Base-by-base conservation (phyloP, 2,888 invertebrate species). In the Lagria hirta region DNA sequence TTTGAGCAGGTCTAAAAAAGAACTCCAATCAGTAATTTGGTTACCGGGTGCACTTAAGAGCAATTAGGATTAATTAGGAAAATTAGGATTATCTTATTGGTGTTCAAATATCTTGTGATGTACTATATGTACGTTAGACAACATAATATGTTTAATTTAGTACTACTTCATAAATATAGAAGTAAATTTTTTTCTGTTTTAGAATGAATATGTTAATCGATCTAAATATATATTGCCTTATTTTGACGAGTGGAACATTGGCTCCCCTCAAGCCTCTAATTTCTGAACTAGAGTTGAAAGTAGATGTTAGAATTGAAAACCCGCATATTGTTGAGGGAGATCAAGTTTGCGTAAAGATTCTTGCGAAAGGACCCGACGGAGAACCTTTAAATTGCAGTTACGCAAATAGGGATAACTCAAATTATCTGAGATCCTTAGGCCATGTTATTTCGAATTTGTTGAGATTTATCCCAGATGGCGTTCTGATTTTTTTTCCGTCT, bases 211-310 rank as follows among this genome's bases (percentile, higher is more conserved):
- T 90, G 64, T 74, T 98, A 30, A 68, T 87, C 47, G 81, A 83
- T 37, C 82, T 85, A 62, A 88, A 89, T 54, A 83, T 93, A 5
- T 84, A 87, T 48, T 88, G 86, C 61, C 78, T 99, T 13, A 89
- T 99, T 49, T 75, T 99, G 37, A 98, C 99, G 0, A 97, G 97
- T 76, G 99, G 99, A 36, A 99, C 99, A 0, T 73, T 99, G 41
- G 90, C 97, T 3, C 99, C 99, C 0, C 71, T 99, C 7, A 82
- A 84, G 58, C 89, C 94, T 0, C 81, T 97, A 29, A 88, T 89
- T 55, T 83, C 87, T 7, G 97, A 98, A 72, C 76, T 99, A 52
- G 87, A 86, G 43, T 83, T 96, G 52, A 82, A 86, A n/a, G 83
- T 94, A 54, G 80, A 80, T 3, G 82, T 90, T 0, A 80, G 82